A percentile compares a stretch with the other conserved stretches of the same genome.
Conservation (phyloP, 2,888 invertebrate genomes). For the Himalopsyche anomala region DNA sequence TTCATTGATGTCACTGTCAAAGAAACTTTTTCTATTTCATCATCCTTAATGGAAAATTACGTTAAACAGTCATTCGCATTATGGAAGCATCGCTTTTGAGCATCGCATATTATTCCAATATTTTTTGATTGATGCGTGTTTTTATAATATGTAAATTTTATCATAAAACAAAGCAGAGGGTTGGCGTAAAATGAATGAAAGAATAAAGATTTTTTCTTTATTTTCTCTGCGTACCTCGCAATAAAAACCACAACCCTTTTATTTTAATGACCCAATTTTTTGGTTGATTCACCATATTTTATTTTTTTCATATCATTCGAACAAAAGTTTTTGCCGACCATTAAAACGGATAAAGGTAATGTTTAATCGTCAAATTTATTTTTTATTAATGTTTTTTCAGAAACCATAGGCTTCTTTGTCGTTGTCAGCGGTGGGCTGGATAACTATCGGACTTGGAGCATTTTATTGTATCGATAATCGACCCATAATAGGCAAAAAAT, state of each 20-base stretch:
- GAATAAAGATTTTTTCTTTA: background rate
- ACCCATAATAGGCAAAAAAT: too few species aligned
- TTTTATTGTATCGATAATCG: background rate
- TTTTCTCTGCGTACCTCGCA: constrained; percentile 44
- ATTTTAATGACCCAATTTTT: constrained; percentile 43
- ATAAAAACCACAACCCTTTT: constrained; percentile 41
- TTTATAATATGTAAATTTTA: background rate
- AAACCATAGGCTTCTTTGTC: constrained; percentile 17
- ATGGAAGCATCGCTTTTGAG: too few species aligned
- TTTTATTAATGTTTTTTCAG: constrained; percentile 37
- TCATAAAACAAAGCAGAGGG: background rate
- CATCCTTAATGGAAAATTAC: too few species aligned
- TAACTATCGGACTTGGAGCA: background rate
- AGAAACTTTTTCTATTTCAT: too few species aligned
- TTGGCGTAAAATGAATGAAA: background rate
- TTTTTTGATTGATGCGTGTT: background rate
- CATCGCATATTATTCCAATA: background rate
- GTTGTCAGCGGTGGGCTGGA: background rate
- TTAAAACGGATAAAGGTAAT: constrained; percentile 50
- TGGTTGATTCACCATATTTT: background rate
- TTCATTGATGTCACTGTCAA: too few species aligned
- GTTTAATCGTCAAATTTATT: constrained; percentile 57
- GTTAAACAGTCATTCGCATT: too few species aligned
- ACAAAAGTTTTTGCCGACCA: constrained; percentile 44
- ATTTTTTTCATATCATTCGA: constrained; percentile 24